phyloP scores from a whole-genome alignment of 2,888 invertebrate species.

The Sarcophaga caerulescens region DNA sequence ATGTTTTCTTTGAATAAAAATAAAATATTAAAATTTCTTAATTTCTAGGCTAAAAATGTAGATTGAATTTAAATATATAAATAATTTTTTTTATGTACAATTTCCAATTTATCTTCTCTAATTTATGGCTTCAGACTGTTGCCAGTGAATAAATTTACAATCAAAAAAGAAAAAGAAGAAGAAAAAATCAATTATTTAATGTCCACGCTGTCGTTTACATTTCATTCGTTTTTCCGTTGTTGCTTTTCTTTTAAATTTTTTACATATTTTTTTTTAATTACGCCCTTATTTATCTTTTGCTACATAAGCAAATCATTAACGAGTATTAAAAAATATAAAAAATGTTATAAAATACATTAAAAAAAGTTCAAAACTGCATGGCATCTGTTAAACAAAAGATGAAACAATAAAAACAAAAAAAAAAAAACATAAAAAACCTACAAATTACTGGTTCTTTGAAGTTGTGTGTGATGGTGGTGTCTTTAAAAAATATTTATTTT shows the following conservation, averaged over 20 bases:
- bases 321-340: slow-evolving; percentile 18
- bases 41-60: too few species aligned
- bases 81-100: too few species aligned
- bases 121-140: neutral
- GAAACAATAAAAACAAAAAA: neutral
- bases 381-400: slow-evolving; percentile 14
- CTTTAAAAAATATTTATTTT: neutral
- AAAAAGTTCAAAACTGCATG: slow-evolving; percentile 1
- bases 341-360: neutral
- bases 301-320: slow-evolving; percentile 59
- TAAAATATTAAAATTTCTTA: too few species aligned
- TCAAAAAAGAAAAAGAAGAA: neutral
- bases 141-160: neutral
- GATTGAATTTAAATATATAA: too few species aligned
- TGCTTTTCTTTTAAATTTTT: neutral
- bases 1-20: too few species aligned
- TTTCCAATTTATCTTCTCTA: neutral
- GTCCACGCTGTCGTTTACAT: neutral
- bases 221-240: slow-evolving; percentile 2
- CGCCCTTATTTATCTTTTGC: slow-evolving; percentile 37
- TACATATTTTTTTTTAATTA: slow-evolving; percentile 37
- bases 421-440: slow-evolving; percentile 10
- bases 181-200: slow-evolving; percentile 7
- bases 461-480: slow-evolving; percentile 12
- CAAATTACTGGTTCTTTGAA: slow-evolving; percentile 44